Conservation (phyloP, 2,888 invertebrate species). For the Drosophila kanekoi region DNA sequence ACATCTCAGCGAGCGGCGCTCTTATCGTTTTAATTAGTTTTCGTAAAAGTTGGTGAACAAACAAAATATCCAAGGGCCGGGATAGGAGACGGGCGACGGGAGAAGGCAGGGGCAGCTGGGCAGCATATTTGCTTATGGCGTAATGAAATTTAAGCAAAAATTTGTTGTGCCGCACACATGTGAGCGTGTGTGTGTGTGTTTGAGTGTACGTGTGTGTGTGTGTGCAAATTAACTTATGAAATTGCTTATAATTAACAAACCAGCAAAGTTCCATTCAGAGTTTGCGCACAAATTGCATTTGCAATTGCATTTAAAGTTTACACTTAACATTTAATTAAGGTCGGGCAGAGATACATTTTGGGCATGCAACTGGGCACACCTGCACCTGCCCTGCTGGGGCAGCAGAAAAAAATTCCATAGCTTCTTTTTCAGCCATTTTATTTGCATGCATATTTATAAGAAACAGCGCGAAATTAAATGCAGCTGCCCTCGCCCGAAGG, state of each 20-base stretch:
- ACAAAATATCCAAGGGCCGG: constrained; percentile 15
- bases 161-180: constrained; percentile 44
- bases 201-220: constrained; percentile 1
- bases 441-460: constrained; percentile 81
- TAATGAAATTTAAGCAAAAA: constrained; percentile 44
- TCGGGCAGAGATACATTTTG: constrained; percentile 21
- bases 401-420: constrained; percentile 19
- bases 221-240: constrained; percentile 43
- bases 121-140: constrained; percentile 40
- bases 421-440: constrained; percentile 26
- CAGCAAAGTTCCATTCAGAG: constrained; percentile 16
- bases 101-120: constrained; percentile 3
- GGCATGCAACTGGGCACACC: constrained; percentile 22
- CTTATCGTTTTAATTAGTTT: constrained; percentile 77
- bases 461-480: constrained; percentile 61
- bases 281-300: constrained; percentile 42
- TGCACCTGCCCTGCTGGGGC: constrained; percentile 4
- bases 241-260: constrained; percentile 34
- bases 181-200: neutral
- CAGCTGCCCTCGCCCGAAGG: constrained; percentile 29
- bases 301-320: constrained; percentile 48
- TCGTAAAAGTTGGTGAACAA: constrained; percentile 68
- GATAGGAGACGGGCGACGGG: neutral
- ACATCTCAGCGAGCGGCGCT: constrained; percentile 23
- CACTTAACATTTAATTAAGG: constrained; percentile 71